Percentiles rank a stretch among this genome's conserved stretches.
phyloP scores from a whole-genome alignment of 2,888 invertebrate genomes.

The Agrochola lychnidis region DNA sequence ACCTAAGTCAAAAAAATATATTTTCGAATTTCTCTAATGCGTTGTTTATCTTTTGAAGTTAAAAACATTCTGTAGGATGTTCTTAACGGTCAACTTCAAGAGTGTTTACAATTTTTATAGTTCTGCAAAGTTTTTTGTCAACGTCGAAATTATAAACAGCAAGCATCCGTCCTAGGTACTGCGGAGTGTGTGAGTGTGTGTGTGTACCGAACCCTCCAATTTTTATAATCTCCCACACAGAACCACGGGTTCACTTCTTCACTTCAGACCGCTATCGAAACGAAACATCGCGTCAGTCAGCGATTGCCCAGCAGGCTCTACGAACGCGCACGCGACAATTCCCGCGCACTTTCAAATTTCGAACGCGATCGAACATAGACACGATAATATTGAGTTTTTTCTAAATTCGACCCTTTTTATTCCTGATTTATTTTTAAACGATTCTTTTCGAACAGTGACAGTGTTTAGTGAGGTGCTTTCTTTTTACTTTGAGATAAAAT shows the following conservation, averaged over 20 bases:
- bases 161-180: slow-evolving; percentile 68
- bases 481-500: slow-evolving; percentile 44
- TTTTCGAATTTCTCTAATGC: neutral
- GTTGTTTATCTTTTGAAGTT: slow-evolving; percentile 21
- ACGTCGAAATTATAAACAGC: slow-evolving; percentile 71
- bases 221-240: slow-evolving; percentile 65
- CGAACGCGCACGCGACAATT: slow-evolving; percentile 74
- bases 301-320: slow-evolving; percentile 73
- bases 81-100: neutral
- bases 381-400: slow-evolving; percentile 66
- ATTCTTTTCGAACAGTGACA: slow-evolving; percentile 54
- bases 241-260: slow-evolving; percentile 57
- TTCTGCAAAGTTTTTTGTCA: slow-evolving; percentile 47
- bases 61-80: neutral
- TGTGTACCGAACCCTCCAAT: slow-evolving; percentile 70
- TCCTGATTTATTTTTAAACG: slow-evolving; percentile 43
- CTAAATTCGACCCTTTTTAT: slow-evolving; percentile 48
- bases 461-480: slow-evolving; percentile 67
- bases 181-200: slow-evolving; percentile 62
- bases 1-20: no score
- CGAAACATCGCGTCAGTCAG: slow-evolving; percentile 71
- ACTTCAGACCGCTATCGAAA: slow-evolving; percentile 50
- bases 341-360: slow-evolving; percentile 72
- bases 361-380: slow-evolving; percentile 75
- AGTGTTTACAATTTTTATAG: slow-evolving; percentile 42